Percentiles rank a stretch among this genome's conserved stretches.
These are phyloP conservation scores for Pristionchus arcanus DNA, from an alignment of 2,888 invertebrate species.

Conservation along the genomic window DNA sequence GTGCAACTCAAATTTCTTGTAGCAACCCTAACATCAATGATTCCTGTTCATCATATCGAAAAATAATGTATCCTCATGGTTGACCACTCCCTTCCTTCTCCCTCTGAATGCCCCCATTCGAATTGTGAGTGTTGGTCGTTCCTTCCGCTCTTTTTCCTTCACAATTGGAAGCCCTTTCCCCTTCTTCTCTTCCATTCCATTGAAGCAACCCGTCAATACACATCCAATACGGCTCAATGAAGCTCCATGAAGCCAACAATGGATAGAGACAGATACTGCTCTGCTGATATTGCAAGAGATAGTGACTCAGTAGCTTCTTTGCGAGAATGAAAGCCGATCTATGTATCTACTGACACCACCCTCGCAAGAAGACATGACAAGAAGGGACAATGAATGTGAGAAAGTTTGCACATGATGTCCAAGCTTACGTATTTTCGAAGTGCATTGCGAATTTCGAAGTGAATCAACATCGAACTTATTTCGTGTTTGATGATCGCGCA, in stretches of 20 bases:
- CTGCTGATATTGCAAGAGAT: not conserved
- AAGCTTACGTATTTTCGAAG: not conserved
- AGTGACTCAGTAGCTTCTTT: not conserved
- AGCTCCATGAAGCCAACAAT: not conserved
- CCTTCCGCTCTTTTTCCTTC: constrained; percentile 8
- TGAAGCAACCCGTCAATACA: constrained; percentile 16
- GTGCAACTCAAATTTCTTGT: not conserved
- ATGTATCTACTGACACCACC: not conserved
- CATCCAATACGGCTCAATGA: not conserved
- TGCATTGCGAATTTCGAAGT: not conserved
- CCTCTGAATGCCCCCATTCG: constrained; percentile 25
- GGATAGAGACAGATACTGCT: no score
- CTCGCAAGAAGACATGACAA: not conserved
- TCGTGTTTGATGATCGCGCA: no score
- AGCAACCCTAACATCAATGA: not conserved
- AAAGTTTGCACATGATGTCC: not conserved
- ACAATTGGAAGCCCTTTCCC: constrained; percentile 3
- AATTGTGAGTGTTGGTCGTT: not conserved
- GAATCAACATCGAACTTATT: no score
- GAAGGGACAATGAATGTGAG: not conserved
- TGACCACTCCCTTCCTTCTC: not conserved
- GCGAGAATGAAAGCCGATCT: not conserved
- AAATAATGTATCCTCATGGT: not conserved
- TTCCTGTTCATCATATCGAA: not conserved
- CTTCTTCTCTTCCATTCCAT: not conserved